phyloP scores from a whole-genome alignment of 2,888 invertebrate genomes.

The Caenorhabditis wallacei region DNA sequence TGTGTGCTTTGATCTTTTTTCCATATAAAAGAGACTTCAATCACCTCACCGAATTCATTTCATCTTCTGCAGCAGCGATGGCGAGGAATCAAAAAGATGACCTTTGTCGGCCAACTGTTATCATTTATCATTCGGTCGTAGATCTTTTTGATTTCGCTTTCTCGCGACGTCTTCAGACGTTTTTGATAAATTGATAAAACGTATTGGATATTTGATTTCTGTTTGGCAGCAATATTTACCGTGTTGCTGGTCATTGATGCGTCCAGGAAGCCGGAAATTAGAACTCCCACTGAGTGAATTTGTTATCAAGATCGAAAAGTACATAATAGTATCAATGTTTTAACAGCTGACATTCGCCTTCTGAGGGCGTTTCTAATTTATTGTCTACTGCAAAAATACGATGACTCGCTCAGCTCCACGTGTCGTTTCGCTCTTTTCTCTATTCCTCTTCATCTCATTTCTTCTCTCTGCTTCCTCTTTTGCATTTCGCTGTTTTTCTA shows the following conservation, averaged over 20 bases:
- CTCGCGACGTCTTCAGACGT: background rate
- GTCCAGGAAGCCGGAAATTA: slow-evolving; percentile 2
- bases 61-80: slow-evolving; percentile 2
- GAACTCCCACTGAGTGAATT: background rate
- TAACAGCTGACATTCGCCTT: slow-evolving; percentile 15
- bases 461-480: slow-evolving; percentile 20
- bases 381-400: slow-evolving; percentile 8
- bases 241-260: slow-evolving; percentile 30
- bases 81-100: slow-evolving; percentile 44
- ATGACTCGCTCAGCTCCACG: slow-evolving; percentile 29
- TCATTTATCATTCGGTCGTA: slow-evolving; percentile 20
- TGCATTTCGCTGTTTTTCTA: slow-evolving; percentile 17
- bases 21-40: slow-evolving; percentile 7
- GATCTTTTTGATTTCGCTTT: slow-evolving; percentile 45
- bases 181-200: background rate
- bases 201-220: background rate
- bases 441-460: slow-evolving; percentile 22
- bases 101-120: slow-evolving; percentile 41
- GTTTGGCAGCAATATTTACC: slow-evolving; percentile 14
- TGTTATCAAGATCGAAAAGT: background rate
- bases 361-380: background rate
- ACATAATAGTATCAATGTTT: background rate
- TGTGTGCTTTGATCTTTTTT: slow-evolving; percentile 11
- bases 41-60: background rate
- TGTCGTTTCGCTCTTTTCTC: slow-evolving; percentile 32